Evolutionary conservation across 2,888 invertebrate genomes (phyloP).

Genomic region (Iselma pallidipennis): DNA sequence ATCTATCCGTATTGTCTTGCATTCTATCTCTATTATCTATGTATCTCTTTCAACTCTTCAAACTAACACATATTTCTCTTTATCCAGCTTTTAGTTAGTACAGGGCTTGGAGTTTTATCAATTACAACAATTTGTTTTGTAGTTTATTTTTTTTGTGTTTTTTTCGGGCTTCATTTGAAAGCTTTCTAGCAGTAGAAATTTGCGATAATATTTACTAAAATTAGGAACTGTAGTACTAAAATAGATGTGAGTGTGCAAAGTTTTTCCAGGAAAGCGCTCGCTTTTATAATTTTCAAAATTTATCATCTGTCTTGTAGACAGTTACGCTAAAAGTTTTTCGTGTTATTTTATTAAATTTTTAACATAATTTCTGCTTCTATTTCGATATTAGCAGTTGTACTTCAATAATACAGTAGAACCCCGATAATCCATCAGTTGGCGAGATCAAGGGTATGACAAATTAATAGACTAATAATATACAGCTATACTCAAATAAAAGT

Average conservation of each 20-base stretch:
- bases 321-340: too few relatives aligned
- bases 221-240: not conserved
- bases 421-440: too few relatives aligned
- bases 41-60: not conserved
- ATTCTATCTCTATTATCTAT: not conserved
- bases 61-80: not conserved
- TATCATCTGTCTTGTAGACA: too few relatives aligned
- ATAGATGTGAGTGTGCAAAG: not conserved
- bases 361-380: too few relatives aligned
- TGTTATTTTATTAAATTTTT: too few relatives aligned
- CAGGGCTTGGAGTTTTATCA: constrained; percentile 1
- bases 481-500: too few relatives aligned
- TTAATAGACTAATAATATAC: too few relatives aligned
- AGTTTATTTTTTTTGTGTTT: too few relatives aligned
- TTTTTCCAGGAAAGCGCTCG: not conserved
- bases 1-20: not conserved
- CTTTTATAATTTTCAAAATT: not conserved
- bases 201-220: not conserved
- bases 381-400: too few relatives aligned
- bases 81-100: not conserved
- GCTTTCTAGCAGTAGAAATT: not conserved
- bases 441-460: too few relatives aligned
- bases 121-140: not conserved
- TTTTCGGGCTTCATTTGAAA: too few relatives aligned
- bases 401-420: too few relatives aligned